These are phyloP conservation scores for Melanotaenia duboulayi DNA, from an alignment of 2,113 vertebrate species.

Conservation along the genomic window DNA sequence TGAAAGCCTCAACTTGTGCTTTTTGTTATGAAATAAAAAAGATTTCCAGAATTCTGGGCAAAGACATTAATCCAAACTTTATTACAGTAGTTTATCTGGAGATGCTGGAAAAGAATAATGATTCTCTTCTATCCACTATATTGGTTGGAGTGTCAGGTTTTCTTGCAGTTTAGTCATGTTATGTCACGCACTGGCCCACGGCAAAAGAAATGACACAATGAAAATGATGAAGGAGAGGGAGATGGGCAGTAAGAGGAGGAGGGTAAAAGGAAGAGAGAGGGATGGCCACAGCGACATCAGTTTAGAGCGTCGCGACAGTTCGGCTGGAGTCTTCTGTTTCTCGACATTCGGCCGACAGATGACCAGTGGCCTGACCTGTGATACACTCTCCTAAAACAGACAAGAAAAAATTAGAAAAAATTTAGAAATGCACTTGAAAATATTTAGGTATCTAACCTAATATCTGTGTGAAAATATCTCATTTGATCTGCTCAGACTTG, in stretches of 20 bases:
- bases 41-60: background rate
- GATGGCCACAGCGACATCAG: constrained; percentile 56
- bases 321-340: constrained; percentile 15
- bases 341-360: constrained; percentile 69
- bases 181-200: constrained; percentile 67
- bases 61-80: too few relatives aligned
- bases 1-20: background rate
- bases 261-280: constrained; percentile 64
- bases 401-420: background rate
- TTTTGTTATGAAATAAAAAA: background rate
- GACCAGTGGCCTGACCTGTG: constrained; percentile 83
- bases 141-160: background rate
- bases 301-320: constrained; percentile 31
- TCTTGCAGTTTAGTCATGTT: background rate
- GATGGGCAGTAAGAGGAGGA: constrained; percentile 76
- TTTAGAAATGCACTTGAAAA: too few relatives aligned
- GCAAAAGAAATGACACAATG: constrained; percentile 75
- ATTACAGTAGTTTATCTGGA: background rate
- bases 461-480: too few relatives aligned
- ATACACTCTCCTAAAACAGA: constrained; percentile 80
- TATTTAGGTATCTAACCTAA: too few relatives aligned
- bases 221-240: constrained; percentile 77
- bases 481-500: too few relatives aligned
- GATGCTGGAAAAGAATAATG: too few relatives aligned
- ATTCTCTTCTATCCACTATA: background rate